phyloP scores from a whole-genome alignment of 2,797 vertebrate species.

The Zalophus californianus region DNA sequence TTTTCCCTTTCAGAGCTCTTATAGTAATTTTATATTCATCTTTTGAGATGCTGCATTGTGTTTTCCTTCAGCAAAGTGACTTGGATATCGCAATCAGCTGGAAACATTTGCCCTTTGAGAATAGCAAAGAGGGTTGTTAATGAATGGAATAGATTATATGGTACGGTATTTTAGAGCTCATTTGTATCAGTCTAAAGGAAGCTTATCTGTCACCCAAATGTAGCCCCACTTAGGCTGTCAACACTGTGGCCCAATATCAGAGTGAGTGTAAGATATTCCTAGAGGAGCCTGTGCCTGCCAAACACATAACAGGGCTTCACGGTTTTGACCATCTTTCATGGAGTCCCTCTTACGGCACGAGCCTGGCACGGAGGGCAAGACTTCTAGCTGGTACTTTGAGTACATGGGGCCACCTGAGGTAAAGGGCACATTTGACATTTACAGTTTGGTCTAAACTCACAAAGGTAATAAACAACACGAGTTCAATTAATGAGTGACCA shows the following conservation, averaged over 20 bases:
- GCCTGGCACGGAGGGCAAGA: slow-evolving; percentile 54
- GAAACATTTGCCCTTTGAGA: not conserved
- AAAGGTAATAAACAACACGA: slow-evolving; percentile 45
- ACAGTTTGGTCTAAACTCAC: slow-evolving; percentile 68
- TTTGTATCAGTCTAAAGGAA: not conserved
- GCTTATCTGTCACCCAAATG: slow-evolving; percentile 37
- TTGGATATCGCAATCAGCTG: not conserved
- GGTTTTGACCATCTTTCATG: slow-evolving; percentile 1
- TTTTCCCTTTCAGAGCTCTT: not conserved
- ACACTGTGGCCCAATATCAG: not conserved
- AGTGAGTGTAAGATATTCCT: slow-evolving; percentile 39
- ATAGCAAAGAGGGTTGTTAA: not conserved
- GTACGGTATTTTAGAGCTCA: not conserved
- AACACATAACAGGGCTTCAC: not conserved
- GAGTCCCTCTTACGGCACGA: slow-evolving; percentile 19
- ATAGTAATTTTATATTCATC: not conserved
- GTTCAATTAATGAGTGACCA: slow-evolving; percentile 59
- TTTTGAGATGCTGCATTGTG: not conserved
- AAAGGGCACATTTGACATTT: slow-evolving; percentile 81
- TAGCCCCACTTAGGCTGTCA: not conserved
- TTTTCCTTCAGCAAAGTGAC: slow-evolving; percentile 41
- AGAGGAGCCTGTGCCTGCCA: slow-evolving; percentile 13
- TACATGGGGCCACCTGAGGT: slow-evolving; percentile 58
- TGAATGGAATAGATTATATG: not conserved
- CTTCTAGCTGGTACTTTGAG: slow-evolving; percentile 47